Base-by-base conservation (phyloP, 2,888 invertebrate genomes). In the Drosophila acutilabella region DNA sequence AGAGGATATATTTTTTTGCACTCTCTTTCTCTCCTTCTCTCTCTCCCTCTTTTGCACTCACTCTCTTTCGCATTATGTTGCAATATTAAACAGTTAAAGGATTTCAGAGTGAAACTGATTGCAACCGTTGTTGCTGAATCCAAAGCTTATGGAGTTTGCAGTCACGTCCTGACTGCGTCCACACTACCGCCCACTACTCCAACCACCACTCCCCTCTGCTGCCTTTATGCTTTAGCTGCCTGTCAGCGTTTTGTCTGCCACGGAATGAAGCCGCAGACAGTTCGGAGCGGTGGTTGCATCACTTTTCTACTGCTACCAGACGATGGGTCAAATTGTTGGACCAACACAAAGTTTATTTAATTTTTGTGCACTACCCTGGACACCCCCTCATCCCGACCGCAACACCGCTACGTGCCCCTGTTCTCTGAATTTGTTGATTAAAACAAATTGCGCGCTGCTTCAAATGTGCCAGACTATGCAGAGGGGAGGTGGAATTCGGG, bases 381-480 rank as follows among this genome's bases (percentile, higher is more conserved):
- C 52, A 44, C 48, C 20, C n/a, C 2, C 41, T 30, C 30, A 8
- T 30, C 26, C 13, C 44, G n/a, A n/a, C 47, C 47, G 23, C 20
- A 1, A 0, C 26, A 4, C 44, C n/a, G 58, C 59, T 67, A 70
- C 64, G 70, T 65, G 77, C 2, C 36, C 36, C 62, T 58, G 57
- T 68, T 80, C 86, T 86, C 81, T 81, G 83, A 86, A 79, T 85
- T 88, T 82, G 88, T 85, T 85, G 85, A 85, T 85, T 85, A 85
- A 85, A 88, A 88, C 85, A 85, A 85, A 85, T 85, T 85, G 88
- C 72, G 85, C 79, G 81, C 74, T 74, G 77, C 80, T 80, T 84
- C 74, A 80, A 77, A 76, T 71, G 74, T 73, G 73, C 66, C 77
- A 76, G 71, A 44, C 74, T 23, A n/a, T 36, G 14, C 40, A 41